phyloP scores from a whole-genome alignment of 2,113 vertebrate genomes.

The Rhea pennata region DNA sequence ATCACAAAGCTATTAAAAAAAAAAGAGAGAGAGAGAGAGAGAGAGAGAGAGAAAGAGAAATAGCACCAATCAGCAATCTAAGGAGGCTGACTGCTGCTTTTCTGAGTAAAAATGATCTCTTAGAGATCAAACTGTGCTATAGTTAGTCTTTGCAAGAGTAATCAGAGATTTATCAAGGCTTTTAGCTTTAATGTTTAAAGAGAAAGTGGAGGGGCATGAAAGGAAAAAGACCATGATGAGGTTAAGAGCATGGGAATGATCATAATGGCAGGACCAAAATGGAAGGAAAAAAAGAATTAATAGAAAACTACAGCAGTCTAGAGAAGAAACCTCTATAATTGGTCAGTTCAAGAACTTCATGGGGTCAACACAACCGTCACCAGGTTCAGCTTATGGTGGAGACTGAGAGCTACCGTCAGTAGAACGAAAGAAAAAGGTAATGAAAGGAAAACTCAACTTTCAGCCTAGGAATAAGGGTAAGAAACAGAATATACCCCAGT shows the following conservation, averaged over 20 bases:
- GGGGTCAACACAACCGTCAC: not conserved
- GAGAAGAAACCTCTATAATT: not conserved
- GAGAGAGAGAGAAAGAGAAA: not conserved
- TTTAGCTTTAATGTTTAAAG: not conserved
- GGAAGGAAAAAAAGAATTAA: not conserved
- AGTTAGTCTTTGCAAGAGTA: not conserved
- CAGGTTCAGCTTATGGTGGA: not conserved
- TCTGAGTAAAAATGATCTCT: not conserved
- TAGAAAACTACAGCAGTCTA: not conserved
- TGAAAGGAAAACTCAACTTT: not conserved
- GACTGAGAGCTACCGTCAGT: not conserved
- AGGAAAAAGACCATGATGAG: not conserved
- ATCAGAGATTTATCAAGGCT: not conserved
- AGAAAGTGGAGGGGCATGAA: not conserved
- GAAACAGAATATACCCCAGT: not conserved
- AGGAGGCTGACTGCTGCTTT: not conserved
- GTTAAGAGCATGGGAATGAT: not conserved
- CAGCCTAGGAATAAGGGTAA: not conserved
- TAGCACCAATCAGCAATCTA: not conserved
- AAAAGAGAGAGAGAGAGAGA: not conserved
- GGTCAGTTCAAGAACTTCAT: not conserved
- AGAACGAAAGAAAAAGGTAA: not conserved
- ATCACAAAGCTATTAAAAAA: not conserved
- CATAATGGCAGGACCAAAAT: not conserved
- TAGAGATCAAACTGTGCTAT: not conserved